phyloP scores from a whole-genome alignment of 2,797 vertebrate genomes.

The Enteromius radiatus region DNA sequence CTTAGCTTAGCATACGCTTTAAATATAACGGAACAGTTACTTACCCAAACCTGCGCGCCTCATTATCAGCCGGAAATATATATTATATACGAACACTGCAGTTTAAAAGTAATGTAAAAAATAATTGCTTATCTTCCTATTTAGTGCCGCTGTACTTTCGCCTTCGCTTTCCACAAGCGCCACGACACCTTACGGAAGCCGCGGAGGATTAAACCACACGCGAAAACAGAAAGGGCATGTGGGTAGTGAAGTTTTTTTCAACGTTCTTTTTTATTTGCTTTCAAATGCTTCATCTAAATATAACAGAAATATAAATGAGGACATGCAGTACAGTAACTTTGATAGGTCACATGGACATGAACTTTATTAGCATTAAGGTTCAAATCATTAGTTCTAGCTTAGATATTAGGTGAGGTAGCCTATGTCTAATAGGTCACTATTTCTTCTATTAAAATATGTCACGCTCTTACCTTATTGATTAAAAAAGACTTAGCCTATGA shows the following conservation, averaged over 20 bases:
- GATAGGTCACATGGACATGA: no score
- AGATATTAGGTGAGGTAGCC: not conserved
- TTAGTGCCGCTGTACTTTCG: conserved; percentile 27
- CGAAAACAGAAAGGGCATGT: not conserved
- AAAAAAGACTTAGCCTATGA: not conserved
- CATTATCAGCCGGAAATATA: conserved; percentile 64
- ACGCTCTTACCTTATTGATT: not conserved
- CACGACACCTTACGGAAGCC: conserved; percentile 81
- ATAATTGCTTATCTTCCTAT: not conserved
- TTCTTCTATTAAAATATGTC: not conserved
- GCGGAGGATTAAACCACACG: conserved; percentile 49
- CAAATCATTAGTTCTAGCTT: not conserved
- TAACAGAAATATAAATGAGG: not conserved
- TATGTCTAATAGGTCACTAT: not conserved
- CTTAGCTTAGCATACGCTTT: conserved; percentile 36
- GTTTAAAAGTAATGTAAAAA: not conserved
- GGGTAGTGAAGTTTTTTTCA: conserved; percentile 49
- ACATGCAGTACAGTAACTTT: not conserved
- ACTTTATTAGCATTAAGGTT: not conserved
- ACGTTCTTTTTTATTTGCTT: not conserved
- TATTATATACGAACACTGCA: not conserved
- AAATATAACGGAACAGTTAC: conserved; percentile 49
- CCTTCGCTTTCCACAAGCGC: conserved; percentile 57
- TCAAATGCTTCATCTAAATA: not conserved
- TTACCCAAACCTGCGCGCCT: conserved; percentile 79